These are phyloP conservation scores for Ptychobarbus kaznakovi DNA, from an alignment of 2,797 vertebrate species.

Conservation along the genomic window DNA sequence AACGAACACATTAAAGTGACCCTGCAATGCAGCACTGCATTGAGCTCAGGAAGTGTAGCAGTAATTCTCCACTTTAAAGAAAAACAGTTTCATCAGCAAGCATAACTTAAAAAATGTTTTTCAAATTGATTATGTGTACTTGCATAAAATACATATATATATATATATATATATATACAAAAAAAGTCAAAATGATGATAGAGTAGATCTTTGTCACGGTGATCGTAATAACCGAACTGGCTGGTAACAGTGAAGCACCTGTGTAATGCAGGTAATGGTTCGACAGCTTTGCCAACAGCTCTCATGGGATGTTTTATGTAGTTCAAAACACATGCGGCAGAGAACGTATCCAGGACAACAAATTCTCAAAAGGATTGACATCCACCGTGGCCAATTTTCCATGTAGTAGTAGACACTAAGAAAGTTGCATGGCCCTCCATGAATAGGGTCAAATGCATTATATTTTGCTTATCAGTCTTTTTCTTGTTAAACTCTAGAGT, in stretches of 20 bases:
- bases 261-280: conserved; percentile 57
- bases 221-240: conserved; percentile 8
- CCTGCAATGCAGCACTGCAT: background rate
- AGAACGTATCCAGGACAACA: conserved; percentile 77
- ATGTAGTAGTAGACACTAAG: background rate
- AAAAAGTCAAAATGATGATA: too few relatives aligned
- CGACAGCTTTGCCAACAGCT: conserved; percentile 60
- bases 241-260: conserved; percentile 45
- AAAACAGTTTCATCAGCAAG: background rate
- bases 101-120: background rate
- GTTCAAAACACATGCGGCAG: conserved; percentile 68
- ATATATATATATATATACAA: too few relatives aligned
- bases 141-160: too few relatives aligned
- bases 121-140: background rate
- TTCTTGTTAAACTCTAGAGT: background rate
- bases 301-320: conserved; percentile 63
- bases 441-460: background rate
- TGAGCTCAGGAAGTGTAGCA: background rate
- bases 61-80: background rate
- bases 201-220: background rate
- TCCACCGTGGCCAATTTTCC: conserved; percentile 12
- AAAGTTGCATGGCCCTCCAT: background rate
- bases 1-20: background rate
- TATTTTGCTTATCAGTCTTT: background rate
- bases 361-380: conserved; percentile 66